Base-by-base conservation (phyloP, 2,113 vertebrate genomes). In the Lophotis ruficrista region DNA sequence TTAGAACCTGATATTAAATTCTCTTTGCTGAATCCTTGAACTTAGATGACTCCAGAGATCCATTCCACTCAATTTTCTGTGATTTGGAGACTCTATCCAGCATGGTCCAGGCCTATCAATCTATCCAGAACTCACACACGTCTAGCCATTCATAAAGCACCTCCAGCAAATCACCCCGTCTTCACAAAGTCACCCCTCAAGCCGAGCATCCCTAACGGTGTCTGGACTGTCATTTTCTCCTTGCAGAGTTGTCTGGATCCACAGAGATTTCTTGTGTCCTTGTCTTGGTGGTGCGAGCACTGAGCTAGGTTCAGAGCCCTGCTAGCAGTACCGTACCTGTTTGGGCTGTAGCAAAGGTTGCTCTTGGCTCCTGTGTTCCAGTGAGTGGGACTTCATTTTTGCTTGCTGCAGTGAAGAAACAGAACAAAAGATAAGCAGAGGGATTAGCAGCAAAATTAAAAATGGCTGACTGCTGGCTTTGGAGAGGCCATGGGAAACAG, bases 311-410 rank as follows among this genome's bases (percentile, higher is more conserved):
- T 61, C 51, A 84, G 75, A 56, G 35, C 10, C 91, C 37, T 27
- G 56, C 65, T 25, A 30, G 75, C 58, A 68, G 35, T 31, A 75
- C 30, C 6, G 0, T 98, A 99, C 99, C 99, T 99, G 99, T 98
- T 99, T 99, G 93, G 98, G 99, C 77, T 99, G 99, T 93, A 98
- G 97, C 82, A 98, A 97, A 72, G 98, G 98, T 45, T 99, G 96
- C 41, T 99, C 99, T 97, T 99, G 98, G 96, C 87, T 98, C 69
- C 99, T 98, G 83, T 99, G 98, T 69, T 99, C 99, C 83, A 99
- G 84, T 41, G 98, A 98, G 94, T 99, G 99, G n/a, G 98, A 96
- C 94, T 99, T 99, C 88, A 99, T 98, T 95, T 99, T 99, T 37
- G 99, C 98, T 98, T 99, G 97, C 94, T 97, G 92, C 43, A 96